A percentile compares a stretch with the other conserved stretches of the same genome.
Evolutionary conservation across 2,888 invertebrate genomes (phyloP).

Genomic region (Phanerotoma sp.): DNA sequence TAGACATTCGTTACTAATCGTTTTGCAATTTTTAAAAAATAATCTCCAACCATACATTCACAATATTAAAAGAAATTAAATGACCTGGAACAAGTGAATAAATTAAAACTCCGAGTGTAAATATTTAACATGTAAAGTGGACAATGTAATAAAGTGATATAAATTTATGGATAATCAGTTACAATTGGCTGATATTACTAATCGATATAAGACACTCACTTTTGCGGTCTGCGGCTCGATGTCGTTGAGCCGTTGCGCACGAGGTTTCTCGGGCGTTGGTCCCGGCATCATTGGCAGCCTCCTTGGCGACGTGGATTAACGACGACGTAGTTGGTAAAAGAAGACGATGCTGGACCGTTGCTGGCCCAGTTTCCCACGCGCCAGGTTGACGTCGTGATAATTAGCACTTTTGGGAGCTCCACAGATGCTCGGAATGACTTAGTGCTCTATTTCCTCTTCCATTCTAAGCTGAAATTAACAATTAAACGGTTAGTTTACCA

Average conservation of each 20-base stretch:
- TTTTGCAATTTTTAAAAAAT: no score
- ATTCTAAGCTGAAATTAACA: not conserved
- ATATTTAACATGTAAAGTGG: no score
- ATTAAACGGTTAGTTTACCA: no score
- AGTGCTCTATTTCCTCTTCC: slow-evolving; percentile 3
- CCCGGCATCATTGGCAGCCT: slow-evolving; percentile 53
- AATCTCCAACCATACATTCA: no score
- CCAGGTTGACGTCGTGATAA: slow-evolving; percentile 43
- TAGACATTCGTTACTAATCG: no score
- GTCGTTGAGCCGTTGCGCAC: slow-evolving; percentile 53
- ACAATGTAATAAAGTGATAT: not conserved
- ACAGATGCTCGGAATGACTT: not conserved
- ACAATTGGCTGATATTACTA: not conserved
- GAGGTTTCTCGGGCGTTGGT: slow-evolving; percentile 52
- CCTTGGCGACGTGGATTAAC: slow-evolving; percentile 41
- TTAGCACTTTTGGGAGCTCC: not conserved
- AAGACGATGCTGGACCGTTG: slow-evolving; percentile 48
- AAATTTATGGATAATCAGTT: not conserved
- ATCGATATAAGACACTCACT: slow-evolving; percentile 36
- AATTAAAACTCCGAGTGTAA: no score
- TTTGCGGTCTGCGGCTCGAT: slow-evolving; percentile 53
- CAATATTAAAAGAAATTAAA: no score
- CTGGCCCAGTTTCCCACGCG: slow-evolving; percentile 49
- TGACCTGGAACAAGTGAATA: no score
- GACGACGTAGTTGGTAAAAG: slow-evolving; percentile 6